Conservation (phyloP, 2,113 vertebrate genomes). For the Poeciliopsis turrubarensis region DNA sequence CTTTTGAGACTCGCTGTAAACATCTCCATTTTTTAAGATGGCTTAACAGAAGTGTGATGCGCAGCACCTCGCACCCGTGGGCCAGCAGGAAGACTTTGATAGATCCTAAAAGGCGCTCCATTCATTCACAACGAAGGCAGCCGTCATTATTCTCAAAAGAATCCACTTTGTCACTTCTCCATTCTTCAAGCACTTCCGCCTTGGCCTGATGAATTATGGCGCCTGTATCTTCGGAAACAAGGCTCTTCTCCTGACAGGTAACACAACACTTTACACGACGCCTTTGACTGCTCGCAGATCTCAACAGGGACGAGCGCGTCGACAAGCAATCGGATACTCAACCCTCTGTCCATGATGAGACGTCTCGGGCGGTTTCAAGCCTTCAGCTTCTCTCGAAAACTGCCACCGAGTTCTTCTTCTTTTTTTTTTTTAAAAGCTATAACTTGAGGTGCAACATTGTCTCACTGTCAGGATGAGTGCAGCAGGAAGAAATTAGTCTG, state of each 20-base stretch:
- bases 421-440: conserved; percentile 1
- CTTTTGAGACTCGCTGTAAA: conserved; percentile 9
- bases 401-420: conserved; percentile 14
- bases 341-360: conserved; percentile 77
- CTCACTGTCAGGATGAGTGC: conserved; percentile 45
- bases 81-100: conserved; percentile 60
- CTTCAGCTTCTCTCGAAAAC: conserved; percentile 60
- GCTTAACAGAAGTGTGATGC: conserved; percentile 36
- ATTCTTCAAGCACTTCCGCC: conserved; percentile 76
- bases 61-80: conserved; percentile 71
- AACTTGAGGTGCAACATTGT: conserved; percentile 66
- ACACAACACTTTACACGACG: conserved; percentile 78
- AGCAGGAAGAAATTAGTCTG: conserved; percentile 44
- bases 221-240: conserved; percentile 80
- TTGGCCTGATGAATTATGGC: conserved; percentile 77
- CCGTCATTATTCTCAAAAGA: conserved; percentile 82
- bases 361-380: conserved; percentile 65
- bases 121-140: conserved; percentile 77
- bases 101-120: conserved; percentile 77
- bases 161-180: conserved; percentile 82
- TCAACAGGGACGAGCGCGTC: conserved; percentile 72
- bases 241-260: conserved; percentile 77
- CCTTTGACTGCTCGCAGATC: conserved; percentile 63
- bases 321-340: conserved; percentile 72
- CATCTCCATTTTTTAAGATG: conserved; percentile 32